Evolutionary conservation across 2,888 invertebrate genomes (phyloP), one percentile per base, ranked within the genome.

Genomic region (Cyclophora albipunctata): DNA sequence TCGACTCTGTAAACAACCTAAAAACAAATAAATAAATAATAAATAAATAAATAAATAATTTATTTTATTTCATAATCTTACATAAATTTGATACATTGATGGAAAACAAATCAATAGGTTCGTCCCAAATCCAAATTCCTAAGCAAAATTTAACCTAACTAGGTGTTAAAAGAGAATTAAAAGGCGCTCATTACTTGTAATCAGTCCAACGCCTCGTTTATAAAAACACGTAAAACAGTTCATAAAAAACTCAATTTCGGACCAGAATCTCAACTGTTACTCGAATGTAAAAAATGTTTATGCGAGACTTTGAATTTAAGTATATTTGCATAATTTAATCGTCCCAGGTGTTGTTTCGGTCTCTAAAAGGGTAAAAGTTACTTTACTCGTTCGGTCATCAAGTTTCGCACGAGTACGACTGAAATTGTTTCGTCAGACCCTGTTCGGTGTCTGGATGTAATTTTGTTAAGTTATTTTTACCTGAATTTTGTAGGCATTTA

Each of bases 311-410:
- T 50, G 51, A 75, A 75, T 76, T 73, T 72, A 72, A 71, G 68
- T 67, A 68, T 71, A 78, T 78, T 77, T 76, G 75, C 76, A 76
- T 78, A 78, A 78, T 78, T 75, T 71, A 75, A 66, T 72, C 71
- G 64, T 64, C 76, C 63, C 78, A 76, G 77, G 78, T 78, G 78
- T 61, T 66, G 53, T 57, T 50, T 60, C 65, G 57, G 60, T 62
- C 61, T 59, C 58, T 65, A 67, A 73, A 78, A 72, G 75, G 78
- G 76, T 75, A 73, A 73, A 75, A 73, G 65, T 68, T 65, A 52
- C 54, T 50, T 50, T 34, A 52, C 51, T 51, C 61, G 54, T 61
- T 59, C 53, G 59, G 66, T 57, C 58, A 57, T 57, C 67, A 64
- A 56, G 50, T 53, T 51, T 42, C 51, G 37, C 20, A 20, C 20